A percentile compares a stretch with the other conserved stretches of the same genome.
phyloP scores from a whole-genome alignment of 2,888 invertebrate genomes.

The Parelbella ahira region DNA sequence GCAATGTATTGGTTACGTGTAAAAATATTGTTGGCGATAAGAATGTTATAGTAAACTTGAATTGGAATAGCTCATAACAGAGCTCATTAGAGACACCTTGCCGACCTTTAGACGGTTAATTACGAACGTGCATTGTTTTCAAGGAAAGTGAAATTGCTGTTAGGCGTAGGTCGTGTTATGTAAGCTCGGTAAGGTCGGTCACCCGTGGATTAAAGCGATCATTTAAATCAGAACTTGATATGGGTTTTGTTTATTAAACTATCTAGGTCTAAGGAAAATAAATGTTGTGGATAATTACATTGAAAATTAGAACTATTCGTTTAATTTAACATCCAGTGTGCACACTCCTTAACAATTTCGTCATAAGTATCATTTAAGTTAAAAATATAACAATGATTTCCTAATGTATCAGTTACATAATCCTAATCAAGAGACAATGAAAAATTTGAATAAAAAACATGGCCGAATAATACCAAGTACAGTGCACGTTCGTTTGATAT shows the following conservation, averaged over 20 bases:
- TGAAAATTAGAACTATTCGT: too few relatives aligned
- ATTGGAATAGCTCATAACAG: constrained; percentile 26
- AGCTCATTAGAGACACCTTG: constrained; percentile 35
- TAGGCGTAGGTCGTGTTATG: constrained; percentile 25
- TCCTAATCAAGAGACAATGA: too few relatives aligned
- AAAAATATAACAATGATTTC: too few relatives aligned
- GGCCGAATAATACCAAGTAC: too few relatives aligned
- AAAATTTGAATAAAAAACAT: too few relatives aligned
- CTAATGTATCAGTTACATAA: too few relatives aligned
- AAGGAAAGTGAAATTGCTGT: constrained; percentile 49
- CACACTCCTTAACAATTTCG: too few relatives aligned
- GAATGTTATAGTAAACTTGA: constrained; percentile 15
- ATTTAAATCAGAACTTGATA: too few relatives aligned
- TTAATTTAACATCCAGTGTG: too few relatives aligned
- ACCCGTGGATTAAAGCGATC: constrained; percentile 14
- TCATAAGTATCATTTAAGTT: too few relatives aligned
- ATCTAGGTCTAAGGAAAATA: neutral
- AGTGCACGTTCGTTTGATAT: too few relatives aligned
- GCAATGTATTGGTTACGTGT: constrained; percentile 11
- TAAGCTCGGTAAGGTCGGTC: constrained; percentile 19
- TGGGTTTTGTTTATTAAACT: constrained; percentile 2
- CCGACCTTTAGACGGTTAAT: constrained; percentile 35
- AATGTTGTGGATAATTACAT: too few relatives aligned
- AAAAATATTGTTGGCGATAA: constrained; percentile 1
- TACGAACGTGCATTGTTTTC: constrained; percentile 40